Evolutionary conservation across 2,888 invertebrate species (phyloP), one percentile per base, ranked within the genome.

Genomic region (Flabesymbios commensalis): DNA sequence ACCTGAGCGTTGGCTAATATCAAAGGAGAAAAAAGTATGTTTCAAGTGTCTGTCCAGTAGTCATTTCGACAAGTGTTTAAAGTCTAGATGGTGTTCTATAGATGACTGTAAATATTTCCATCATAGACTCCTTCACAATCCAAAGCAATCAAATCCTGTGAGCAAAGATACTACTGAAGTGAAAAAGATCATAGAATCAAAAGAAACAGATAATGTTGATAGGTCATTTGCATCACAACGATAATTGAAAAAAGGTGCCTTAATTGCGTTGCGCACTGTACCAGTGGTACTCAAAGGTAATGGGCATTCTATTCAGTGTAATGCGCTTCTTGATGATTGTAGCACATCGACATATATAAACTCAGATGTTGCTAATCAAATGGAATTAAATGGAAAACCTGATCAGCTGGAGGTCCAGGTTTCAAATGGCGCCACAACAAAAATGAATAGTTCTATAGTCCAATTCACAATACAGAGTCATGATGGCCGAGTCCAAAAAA

Each of bases 31-130:
- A 2, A 28, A 52, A 53, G 7, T 54, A 5, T 62, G 52, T 45
- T 62, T 52, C 54, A 2, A 41, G 33, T 61, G 61, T 32, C 56
- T 61, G 7, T 4, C 28, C 29, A 49, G 14, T 26, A 57, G 59
- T 33, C 47, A 26, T 5, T 57, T 47, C 5, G n/a, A 17, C 17
- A 28, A 19, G 3, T 60, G 60, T 24, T 45, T 17, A 19, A 24
- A 29, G 2, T n/a, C 31, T 10, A 14, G 51, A 17, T 26, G 17
- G 7, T 61, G 61, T 41, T 58, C 59, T 2, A 29, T 61, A 14
- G 24, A 57, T 17, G 58, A 41, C 10, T 61, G 61, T 28, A 17
- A 26, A 29, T 28, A 61, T n/a, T 31, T 10, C 17, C 61, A 61
- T 26, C 48, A 61, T 22, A 41, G 49, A 3, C 28, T 61, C 3